Conservation (phyloP, 2,888 invertebrate genomes). For the Calliphora vomitoria region DNA sequence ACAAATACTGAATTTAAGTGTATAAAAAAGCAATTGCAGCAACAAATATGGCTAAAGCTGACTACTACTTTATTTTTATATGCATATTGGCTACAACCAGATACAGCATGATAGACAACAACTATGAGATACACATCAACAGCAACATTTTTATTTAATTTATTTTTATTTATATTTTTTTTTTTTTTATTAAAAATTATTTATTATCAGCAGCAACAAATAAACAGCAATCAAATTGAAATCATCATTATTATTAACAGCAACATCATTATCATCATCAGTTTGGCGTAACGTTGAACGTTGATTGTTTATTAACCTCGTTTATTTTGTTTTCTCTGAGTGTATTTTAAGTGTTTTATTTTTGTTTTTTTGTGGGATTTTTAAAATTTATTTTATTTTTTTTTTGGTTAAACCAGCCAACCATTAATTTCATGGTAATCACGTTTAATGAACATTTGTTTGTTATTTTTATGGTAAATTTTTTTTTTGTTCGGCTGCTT, state of each 20-base stretch:
- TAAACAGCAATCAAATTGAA: conserved; percentile 62
- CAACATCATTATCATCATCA: neutral
- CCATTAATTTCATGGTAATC: conserved; percentile 73
- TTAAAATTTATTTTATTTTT: conserved; percentile 39
- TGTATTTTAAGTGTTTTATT: conserved; percentile 48
- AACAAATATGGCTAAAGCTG: conserved; percentile 36
- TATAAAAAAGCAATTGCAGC: conserved; percentile 35
- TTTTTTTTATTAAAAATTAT: conserved; percentile 48
- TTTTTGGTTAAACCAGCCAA: conserved; percentile 62
- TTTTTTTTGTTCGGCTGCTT: conserved; percentile 13
- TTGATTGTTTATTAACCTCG: conserved; percentile 68
- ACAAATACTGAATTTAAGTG: neutral
- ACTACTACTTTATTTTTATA: conserved; percentile 2
- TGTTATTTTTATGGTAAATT: conserved; percentile 66
- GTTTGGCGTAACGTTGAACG: conserved; percentile 20
- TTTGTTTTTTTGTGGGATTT: conserved; percentile 14
- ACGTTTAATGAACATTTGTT: conserved; percentile 72
- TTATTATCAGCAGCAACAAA: conserved; percentile 38
- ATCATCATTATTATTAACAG: conserved; percentile 38
- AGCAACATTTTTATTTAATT: neutral
- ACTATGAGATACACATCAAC: conserved; percentile 17
- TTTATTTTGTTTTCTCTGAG: conserved; percentile 46
- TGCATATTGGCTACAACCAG: conserved; percentile 26
- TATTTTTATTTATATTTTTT: neutral
- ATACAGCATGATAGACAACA: conserved; percentile 4